These are phyloP conservation scores for Saxidomus purpurata DNA, from an alignment of 1,140 invertebrate species.

Conservation along the genomic window DNA sequence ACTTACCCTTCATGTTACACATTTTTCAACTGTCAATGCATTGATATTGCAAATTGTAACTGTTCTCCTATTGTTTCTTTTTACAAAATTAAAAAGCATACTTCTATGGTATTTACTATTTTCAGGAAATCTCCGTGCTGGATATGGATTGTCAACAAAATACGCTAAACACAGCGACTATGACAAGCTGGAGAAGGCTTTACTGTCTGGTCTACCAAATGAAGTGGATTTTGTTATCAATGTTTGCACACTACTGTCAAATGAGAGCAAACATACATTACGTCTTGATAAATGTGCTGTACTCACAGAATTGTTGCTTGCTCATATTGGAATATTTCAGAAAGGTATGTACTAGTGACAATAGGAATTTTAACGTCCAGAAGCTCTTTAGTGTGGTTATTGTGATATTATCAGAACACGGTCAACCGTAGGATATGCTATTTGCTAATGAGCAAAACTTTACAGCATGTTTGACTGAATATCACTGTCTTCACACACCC, in stretches of 20 bases:
- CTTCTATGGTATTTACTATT: too few species aligned
- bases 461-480: too few species aligned
- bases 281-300: slow-evolving; percentile 94
- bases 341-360: slow-evolving; percentile 91
- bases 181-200: slow-evolving; percentile 94
- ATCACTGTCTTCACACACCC: too few species aligned
- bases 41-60: too few species aligned
- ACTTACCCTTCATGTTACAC: too few species aligned
- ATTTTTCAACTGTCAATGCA: too few species aligned
- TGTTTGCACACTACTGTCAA: slow-evolving; percentile 97
- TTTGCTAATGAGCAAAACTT: neutral
- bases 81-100: too few species aligned
- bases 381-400: too few species aligned
- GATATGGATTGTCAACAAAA: slow-evolving; percentile 90
- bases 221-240: slow-evolving; percentile 99
- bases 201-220: slow-evolving; percentile 98
- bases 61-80: too few species aligned
- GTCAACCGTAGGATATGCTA: too few species aligned
- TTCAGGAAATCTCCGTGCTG: slow-evolving; percentile 53
- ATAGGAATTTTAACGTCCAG: too few species aligned
- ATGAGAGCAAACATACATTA: slow-evolving; percentile 96
- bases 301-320: slow-evolving; percentile 95
- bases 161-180: slow-evolving; percentile 94
- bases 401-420: neutral
- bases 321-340: slow-evolving; percentile 97